These are phyloP conservation scores for Corythornis vintsioides DNA, from an alignment of 2,113 vertebrate genomes.

Conservation along the genomic window DNA sequence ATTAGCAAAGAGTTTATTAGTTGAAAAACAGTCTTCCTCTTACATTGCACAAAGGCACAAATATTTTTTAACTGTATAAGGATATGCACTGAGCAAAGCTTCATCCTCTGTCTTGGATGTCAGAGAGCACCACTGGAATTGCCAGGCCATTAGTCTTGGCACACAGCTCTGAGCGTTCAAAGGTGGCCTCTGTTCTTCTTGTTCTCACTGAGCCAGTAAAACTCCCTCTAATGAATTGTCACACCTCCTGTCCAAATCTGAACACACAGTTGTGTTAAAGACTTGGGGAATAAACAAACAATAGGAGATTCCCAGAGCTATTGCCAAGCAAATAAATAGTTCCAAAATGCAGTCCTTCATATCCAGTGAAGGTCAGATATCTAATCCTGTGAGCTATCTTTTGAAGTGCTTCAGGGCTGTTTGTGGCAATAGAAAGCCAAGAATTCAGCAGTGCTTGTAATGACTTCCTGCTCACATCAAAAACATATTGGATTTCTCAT, in stretches of 20 bases:
- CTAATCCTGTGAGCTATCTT: background rate
- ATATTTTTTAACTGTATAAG: background rate
- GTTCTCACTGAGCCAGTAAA: slow-evolving; percentile 3
- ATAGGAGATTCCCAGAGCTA: slow-evolving; percentile 39
- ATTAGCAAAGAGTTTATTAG: background rate
- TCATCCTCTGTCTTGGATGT: background rate
- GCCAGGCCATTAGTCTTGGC: background rate
- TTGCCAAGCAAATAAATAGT: slow-evolving; percentile 35
- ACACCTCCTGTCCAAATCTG: slow-evolving; percentile 35
- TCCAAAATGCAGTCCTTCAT: slow-evolving; percentile 21
- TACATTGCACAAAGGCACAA: background rate
- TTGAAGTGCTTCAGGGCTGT: background rate
- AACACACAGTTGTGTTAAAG: background rate
- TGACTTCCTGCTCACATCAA: background rate
- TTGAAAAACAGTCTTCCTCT: background rate
- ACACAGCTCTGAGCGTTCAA: background rate
- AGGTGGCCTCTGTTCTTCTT: background rate
- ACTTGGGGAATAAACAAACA: slow-evolving; percentile 14
- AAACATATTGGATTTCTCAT: background rate
- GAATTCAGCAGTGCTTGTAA: background rate
- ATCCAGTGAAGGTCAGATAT: background rate
- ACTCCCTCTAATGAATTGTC: slow-evolving; percentile 39
- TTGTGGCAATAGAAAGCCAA: background rate
- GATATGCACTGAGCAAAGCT: background rate
- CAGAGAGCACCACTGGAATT: background rate